phyloP scores from a whole-genome alignment of 2,113 vertebrate species.

The Struthio camelus region DNA sequence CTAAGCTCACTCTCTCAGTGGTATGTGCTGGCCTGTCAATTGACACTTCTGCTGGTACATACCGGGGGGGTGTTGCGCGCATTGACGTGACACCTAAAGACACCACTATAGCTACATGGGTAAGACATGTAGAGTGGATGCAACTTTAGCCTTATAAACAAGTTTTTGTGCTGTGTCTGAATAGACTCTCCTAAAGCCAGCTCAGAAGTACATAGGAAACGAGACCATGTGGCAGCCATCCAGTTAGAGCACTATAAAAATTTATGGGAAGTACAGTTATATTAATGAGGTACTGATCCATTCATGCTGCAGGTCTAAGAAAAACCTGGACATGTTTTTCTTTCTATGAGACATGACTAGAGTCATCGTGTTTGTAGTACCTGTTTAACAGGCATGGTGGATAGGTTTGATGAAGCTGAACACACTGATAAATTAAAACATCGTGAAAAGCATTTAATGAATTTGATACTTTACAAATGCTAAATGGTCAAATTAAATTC shows the following conservation, averaged over 20 bases:
- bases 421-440: background rate
- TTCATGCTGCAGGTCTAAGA: background rate
- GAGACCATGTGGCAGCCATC: background rate
- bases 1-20: background rate
- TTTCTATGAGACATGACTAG: background rate
- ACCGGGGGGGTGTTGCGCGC: background rate
- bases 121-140: background rate
- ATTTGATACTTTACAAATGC: constrained; percentile 33
- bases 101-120: background rate
- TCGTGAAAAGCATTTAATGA: constrained; percentile 37
- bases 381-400: background rate
- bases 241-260: background rate
- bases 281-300: background rate
- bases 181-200: background rate
- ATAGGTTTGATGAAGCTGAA: constrained; percentile 21
- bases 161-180: background rate
- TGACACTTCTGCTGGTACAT: background rate
- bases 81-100: background rate
- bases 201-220: background rate
- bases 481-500: constrained; percentile 54
- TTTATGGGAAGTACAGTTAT: background rate
- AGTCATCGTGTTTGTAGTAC: constrained; percentile 1
- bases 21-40: background rate
- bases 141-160: background rate
- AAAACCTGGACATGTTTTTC: background rate